Base-by-base conservation (phyloP, 2,888 invertebrate species). In the Entomobrya multifasciata region DNA sequence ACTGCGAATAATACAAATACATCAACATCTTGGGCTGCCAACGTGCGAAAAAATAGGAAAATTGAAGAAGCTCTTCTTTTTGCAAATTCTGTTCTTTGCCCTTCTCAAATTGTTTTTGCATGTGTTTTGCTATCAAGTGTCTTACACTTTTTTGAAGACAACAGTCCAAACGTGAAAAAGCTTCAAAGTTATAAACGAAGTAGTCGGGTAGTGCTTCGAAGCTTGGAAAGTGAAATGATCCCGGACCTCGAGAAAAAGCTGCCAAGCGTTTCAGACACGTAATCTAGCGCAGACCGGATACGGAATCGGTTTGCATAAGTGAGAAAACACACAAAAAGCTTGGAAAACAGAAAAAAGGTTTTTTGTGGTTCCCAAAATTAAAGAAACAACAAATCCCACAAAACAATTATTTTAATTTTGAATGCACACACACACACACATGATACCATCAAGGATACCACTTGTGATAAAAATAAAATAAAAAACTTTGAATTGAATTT, bases 61-160 rank as follows among this genome's bases (percentile, higher is more conserved):
- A 44, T 1, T 49, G 72, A 72, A 44, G 72, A 72, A 72, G 72
- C 72, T 15, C 72, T 72, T 22, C 27, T 49, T 6, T 36, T 72
- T 1, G 72, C 49, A 22, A 72, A 72, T 72, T 15, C 72, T 2
- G n/a, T 25, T 25, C 27, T 72, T 1, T 72, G 72, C 15, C 72
- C 72, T 10, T 44, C 47, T 36, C 47, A 49, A 49, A 72, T 72
- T 13, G 0, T 72, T 44, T 49, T 72, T 27, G 47, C 72, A n/a
- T 49, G 49, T n/a, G 10, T 72, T 49, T 49, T 72, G 3, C 49
- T 72, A n/a, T 25, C 47, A 15, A 49, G 72, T 49, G 22, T 72
- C 22, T 72, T 72, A 17, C 36, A 25, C 72, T 72, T 72, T 15
- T 72, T 72, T 72, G 72, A 49, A 6, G 72, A 72, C 13, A 41